Evolutionary conservation across 92 coral and sea anemone species (phyloP).

Genomic region (Metridium senile): DNA sequence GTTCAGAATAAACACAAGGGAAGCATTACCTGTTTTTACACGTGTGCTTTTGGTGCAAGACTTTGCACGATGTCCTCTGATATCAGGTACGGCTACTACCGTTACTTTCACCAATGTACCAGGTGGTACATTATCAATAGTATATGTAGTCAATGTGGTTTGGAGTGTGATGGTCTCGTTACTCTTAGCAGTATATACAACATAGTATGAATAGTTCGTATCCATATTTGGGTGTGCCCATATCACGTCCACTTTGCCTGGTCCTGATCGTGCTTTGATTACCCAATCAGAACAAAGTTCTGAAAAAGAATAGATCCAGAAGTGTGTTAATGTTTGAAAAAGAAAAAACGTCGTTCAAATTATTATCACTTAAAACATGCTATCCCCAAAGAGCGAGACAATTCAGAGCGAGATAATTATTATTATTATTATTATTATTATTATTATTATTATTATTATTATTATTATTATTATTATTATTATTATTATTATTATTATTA

Average conservation of each 20-base stretch:
- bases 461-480: too few relatives aligned
- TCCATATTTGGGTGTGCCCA: constrained; percentile 2
- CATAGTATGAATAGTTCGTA: neutral
- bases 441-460: too few relatives aligned
- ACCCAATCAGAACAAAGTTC: constrained; percentile 6
- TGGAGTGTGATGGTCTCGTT: neutral
- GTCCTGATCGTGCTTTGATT: neutral
- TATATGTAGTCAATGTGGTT: neutral
- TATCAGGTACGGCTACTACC: neutral
- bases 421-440: too few relatives aligned
- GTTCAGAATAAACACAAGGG: too few relatives aligned
- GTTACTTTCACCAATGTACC: neutral
- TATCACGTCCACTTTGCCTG: neutral
- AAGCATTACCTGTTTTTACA: neutral
- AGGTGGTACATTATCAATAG: neutral
- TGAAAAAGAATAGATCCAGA: neutral
- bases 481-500: too few relatives aligned
- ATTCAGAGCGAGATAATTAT: too few relatives aligned
- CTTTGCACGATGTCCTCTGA: too few relatives aligned
- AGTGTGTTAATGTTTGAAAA: neutral
- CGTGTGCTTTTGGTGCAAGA: neutral
- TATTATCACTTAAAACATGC: too few relatives aligned
- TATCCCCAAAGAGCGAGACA: too few relatives aligned
- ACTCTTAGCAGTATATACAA: neutral
- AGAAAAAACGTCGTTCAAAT: too few relatives aligned